These are phyloP conservation scores for Holocentrus rufus DNA, from an alignment of 2,797 vertebrate species.

Conservation along the genomic window DNA sequence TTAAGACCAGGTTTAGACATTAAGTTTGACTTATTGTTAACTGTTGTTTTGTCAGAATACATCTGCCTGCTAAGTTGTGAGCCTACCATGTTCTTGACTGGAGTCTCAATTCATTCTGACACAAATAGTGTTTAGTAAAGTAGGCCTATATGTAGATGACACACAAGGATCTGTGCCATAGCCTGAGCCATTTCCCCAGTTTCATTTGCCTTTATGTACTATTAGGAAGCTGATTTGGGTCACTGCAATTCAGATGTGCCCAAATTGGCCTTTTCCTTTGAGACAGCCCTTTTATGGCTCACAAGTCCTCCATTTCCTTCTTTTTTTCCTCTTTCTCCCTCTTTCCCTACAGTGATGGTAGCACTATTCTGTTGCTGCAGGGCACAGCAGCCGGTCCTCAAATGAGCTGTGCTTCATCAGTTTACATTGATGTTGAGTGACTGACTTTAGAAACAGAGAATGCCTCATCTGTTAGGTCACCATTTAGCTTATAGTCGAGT, in stretches of 20 bases:
- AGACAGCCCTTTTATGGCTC: constrained; percentile 77
- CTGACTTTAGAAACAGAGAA: constrained; percentile 37
- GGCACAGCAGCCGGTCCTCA: constrained; percentile 36
- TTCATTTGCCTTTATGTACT: constrained; percentile 70
- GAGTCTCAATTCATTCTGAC: constrained; percentile 45
- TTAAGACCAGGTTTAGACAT: neutral
- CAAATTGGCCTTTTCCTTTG: constrained; percentile 78
- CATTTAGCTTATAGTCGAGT: constrained; percentile 14
- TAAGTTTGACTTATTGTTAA: neutral
- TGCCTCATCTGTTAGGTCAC: constrained; percentile 44
- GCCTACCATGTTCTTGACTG: constrained; percentile 4
- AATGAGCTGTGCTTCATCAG: constrained; percentile 50
- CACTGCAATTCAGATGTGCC: constrained; percentile 68
- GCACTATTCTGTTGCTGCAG: constrained; percentile 46
- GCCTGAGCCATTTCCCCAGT: constrained; percentile 70
- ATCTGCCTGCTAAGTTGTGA: constrained; percentile 1
- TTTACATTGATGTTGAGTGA: constrained; percentile 46
- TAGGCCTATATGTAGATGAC: constrained; percentile 56
- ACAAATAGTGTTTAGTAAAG: constrained; percentile 59
- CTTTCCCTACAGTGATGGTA: constrained; percentile 51
- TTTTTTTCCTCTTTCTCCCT: constrained; percentile 56
- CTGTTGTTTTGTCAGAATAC: neutral
- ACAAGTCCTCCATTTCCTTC: constrained; percentile 69
- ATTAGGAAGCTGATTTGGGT: constrained; percentile 77
- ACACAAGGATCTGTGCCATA: constrained; percentile 64